phyloP scores from a whole-genome alignment of 2,113 vertebrate genomes.

The Oreotrochilus melanogaster region DNA sequence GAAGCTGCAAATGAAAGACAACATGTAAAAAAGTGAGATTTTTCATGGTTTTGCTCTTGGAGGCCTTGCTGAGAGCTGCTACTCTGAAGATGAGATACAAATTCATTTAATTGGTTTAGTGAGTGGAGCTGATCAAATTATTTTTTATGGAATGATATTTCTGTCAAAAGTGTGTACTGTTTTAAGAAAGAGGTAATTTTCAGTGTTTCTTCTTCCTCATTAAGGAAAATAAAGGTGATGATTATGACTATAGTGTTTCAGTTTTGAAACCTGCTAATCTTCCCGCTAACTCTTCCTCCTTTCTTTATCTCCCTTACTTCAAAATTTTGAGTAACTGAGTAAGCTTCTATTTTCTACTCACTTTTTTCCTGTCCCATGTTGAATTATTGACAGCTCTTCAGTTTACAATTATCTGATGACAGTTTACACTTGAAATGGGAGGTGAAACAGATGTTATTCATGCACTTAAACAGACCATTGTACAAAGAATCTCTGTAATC shows the following conservation, averaged over 20 bases:
- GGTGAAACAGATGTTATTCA: neutral
- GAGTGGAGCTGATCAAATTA: neutral
- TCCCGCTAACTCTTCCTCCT: neutral
- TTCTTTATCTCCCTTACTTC: neutral
- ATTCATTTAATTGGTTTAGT: neutral
- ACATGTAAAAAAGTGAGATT: neutral
- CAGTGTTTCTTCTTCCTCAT: neutral
- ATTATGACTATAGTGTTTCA: neutral
- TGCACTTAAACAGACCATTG: neutral
- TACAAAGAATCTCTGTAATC: neutral
- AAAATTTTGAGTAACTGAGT: neutral
- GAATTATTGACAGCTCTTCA: neutral
- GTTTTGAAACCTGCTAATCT: neutral
- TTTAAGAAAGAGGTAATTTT: neutral
- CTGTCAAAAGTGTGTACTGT: neutral
- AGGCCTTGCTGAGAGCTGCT: neutral
- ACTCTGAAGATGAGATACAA: neutral
- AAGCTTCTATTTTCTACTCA: neutral
- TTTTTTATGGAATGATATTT: neutral
- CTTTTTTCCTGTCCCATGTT: accelerated
- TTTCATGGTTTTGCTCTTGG: neutral
- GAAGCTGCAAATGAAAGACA: neutral
- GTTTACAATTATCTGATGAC: neutral
- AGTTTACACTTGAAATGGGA: neutral
- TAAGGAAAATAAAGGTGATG: neutral